Evolutionary conservation across 2,113 vertebrate species (phyloP).

Genomic region (Aphelocoma coerulescens): DNA sequence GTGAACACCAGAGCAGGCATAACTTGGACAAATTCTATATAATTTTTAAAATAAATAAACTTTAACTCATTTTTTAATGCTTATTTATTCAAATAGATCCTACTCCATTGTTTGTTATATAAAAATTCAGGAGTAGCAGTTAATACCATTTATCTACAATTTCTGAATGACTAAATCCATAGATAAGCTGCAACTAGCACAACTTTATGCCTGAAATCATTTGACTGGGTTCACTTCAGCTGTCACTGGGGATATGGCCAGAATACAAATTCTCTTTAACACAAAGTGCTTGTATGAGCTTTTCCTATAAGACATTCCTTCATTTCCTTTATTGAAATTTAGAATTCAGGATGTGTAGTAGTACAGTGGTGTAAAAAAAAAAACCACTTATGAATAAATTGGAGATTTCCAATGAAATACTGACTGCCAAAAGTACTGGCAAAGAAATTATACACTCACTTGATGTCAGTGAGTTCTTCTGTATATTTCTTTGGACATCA

Average conservation of each 20-base stretch:
- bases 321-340: background rate
- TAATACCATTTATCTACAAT: background rate
- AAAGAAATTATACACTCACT: background rate
- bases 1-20: background rate
- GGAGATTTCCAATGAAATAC: background rate
- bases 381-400: background rate
- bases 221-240: background rate
- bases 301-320: background rate
- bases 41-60: background rate
- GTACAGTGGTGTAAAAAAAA: background rate
- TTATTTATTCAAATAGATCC: background rate
- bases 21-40: background rate
- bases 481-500: background rate
- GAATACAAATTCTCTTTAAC: slow-evolving; percentile 43
- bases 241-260: background rate
- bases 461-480: background rate
- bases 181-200: background rate
- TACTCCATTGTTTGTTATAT: background rate
- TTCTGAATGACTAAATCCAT: background rate
- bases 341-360: background rate
- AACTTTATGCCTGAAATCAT: background rate
- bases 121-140: background rate
- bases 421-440: background rate
- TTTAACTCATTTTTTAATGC: background rate
- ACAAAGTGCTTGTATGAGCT: background rate